Evolutionary conservation across 2,888 invertebrate species (phyloP), one percentile per base, ranked within the genome.

Genomic region (Cephus sareptanus): DNA sequence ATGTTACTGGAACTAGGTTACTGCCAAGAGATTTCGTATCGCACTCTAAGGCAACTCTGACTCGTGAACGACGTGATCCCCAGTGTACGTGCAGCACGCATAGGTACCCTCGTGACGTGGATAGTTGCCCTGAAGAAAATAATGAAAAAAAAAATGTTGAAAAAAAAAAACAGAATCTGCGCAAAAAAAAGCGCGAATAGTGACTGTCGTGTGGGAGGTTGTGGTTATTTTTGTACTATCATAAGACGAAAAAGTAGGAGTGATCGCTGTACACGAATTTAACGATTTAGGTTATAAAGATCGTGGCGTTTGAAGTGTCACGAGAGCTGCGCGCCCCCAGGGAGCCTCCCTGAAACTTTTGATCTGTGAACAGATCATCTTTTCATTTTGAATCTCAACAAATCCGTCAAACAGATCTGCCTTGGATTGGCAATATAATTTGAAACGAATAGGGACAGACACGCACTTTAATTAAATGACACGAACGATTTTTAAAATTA

Each of bases 1-100:
- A 83, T 79, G 83, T 83, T 81, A 82, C 77, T 73, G 69, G 75
- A 79, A 80, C 75, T 71, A 34, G 74, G 68, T 31, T 74, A 75
- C 40, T 56, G 74, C 71, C 30, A 23, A n/a, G 71, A 56, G 33
- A 33, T 35, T 81, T 81, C 82, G 81, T 81, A 56, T 56, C 56
- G 56, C 23, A 15, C 23, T 56, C 23, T 56, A 56, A 56, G 56
- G 56, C 23, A 56, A 56, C 56, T 56, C 56, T 56, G 56, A 37
- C 56, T 56, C 56, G 9, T 56, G 56, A 56, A 23, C 9, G 56
- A 56, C 56, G 23, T 56, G 56, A 56, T 56, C 56, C 56, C 9
- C 56, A 23, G 23, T 15, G 23, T 56, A 56, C 56, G 56, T 56
- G 56, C 9, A 56, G 56, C 56, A 56, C 56, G 56, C 56, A 56